Evolutionary conservation across 2,888 invertebrate species (phyloP), one percentile per base, ranked within the genome.

Genomic region (Stenurella melanura): DNA sequence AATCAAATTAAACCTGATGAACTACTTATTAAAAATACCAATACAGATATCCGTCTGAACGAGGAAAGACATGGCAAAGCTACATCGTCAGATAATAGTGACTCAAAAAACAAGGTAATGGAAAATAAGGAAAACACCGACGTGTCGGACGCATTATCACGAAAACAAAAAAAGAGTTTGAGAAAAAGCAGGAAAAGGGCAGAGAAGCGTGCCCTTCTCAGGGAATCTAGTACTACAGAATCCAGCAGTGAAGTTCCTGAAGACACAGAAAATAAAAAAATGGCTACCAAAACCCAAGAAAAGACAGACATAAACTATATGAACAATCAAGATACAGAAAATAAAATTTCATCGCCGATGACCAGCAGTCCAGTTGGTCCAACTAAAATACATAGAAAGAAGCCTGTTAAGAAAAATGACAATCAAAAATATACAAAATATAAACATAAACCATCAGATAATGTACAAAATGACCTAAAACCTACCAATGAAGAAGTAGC

Each of bases 151-250:
- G 1, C 17, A 17, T 19, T 64, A 38, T 61, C 78, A 0, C 76
- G 81, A 21, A 83, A 80, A 68, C 82, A 81, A 54, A 83, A 81
- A 60, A 83, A 80, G 63, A 81, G 82, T 18, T 73, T 78, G 57
- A 83, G 74, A 70, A 82, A 81, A 76, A 69, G 78, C 11, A 80
- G 81, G 21, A 81, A 80, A 73, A 76, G 81, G 58, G 81, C 83
- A 3, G 80, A 83, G 50, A 82, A 81, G 72, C 77, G 76, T 66
- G 79, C 79, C 11, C 73, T 75, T 56, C 71, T 81, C 3, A 79
- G 84, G 67, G 83, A 80, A 63, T 81, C 84, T n/a, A 86, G 85
- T 66, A 85, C 83, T 1, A 86, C 84, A 30, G 85, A 82, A 60
- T 85, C 85, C 0, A 84, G 81, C 64, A 85, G 85, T 74, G 86